Evolutionary conservation across 2,113 vertebrate species (phyloP).

Genomic region (Xiphophorus hellerii): DNA sequence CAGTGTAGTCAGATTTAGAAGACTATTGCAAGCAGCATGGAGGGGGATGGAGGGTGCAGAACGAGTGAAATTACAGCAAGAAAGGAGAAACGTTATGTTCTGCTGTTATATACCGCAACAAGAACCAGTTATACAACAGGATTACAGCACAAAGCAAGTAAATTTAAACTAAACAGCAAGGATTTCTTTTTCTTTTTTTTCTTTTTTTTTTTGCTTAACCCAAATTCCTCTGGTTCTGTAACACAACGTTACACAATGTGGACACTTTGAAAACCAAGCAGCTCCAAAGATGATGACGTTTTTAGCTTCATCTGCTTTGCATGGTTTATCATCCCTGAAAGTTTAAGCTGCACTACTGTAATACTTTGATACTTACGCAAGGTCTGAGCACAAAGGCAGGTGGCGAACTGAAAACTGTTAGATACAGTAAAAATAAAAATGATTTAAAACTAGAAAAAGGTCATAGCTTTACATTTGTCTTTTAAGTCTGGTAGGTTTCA

Average conservation of each 20-base stretch:
- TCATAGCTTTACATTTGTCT: no score
- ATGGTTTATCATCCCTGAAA: no score
- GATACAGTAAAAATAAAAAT: no score
- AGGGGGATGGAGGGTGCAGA: neutral
- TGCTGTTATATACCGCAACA: neutral
- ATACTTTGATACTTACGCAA: no score
- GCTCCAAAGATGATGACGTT: neutral
- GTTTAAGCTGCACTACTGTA: neutral
- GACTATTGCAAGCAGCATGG: neutral
- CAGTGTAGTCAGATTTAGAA: neutral
- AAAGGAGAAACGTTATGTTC: neutral
- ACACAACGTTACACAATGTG: neutral
- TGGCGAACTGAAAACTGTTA: no score
- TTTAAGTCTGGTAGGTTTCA: neutral
- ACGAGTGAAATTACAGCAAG: neutral
- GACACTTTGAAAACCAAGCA: neutral
- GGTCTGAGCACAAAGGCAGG: no score
- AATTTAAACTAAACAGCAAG: neutral
- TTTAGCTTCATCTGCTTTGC: no score
- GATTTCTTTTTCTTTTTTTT: neutral
- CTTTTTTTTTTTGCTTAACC: neutral
- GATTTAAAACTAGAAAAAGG: no score
- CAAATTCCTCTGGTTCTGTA: neutral
- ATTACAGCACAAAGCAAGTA: conserved; percentile 8
- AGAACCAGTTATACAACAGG: conserved; percentile 3